These are phyloP conservation scores for Hartigia nigra DNA, from an alignment of 2,888 invertebrate species.

Conservation along the genomic window DNA sequence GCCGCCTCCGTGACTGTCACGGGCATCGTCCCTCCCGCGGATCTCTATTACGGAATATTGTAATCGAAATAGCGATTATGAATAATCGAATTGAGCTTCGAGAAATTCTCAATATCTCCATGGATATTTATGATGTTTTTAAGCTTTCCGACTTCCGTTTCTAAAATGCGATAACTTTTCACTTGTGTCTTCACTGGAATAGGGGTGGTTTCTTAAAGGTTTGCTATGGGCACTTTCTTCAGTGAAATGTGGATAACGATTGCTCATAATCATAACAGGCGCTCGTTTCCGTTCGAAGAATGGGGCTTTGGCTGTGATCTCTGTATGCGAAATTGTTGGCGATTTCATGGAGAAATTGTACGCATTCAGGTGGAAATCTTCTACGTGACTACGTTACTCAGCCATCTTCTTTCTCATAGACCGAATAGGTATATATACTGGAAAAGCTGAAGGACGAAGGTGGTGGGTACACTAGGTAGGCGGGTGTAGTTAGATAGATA, in stretches of 20 bases:
- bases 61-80: neutral
- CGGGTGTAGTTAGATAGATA: conserved; percentile 37
- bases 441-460: conserved; percentile 13
- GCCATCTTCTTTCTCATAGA: neutral
- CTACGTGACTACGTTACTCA: neutral
- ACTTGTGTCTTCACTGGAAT: neutral
- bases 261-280: neutral
- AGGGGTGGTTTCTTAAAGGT: neutral
- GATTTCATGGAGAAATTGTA: neutral
- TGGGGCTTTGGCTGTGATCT: neutral
- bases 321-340: neutral
- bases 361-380: neutral
- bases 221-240: neutral
- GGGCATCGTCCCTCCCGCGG: neutral
- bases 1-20: neutral
- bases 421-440: neutral
- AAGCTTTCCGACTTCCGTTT: neutral
- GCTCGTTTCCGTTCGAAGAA: neutral
- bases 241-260: neutral
- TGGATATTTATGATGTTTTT: neutral
- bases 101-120: neutral
- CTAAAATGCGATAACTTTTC: neutral
- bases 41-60: neutral
- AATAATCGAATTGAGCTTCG: neutral
- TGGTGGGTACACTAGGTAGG: conserved; percentile 18